These are phyloP conservation scores for Cassiopea xamachana DNA, from an alignment of 30 jellyfish, hydroid and myxozoan genomes.

Conservation along the genomic window DNA sequence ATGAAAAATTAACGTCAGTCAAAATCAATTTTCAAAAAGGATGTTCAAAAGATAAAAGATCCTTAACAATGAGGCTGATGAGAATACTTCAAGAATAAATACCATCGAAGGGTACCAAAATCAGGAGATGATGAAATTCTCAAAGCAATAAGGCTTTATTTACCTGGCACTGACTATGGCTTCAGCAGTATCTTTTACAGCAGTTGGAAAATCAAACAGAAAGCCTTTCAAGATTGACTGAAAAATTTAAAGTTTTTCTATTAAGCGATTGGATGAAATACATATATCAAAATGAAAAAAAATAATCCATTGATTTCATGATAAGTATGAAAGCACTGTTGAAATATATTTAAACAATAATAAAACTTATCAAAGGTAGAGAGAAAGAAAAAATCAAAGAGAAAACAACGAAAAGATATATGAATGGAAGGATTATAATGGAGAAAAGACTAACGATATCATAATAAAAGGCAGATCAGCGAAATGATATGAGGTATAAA, in stretches of 20 bases:
- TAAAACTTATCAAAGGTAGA: neutral
- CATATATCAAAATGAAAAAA: neutral
- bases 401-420: neutral
- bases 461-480: neutral
- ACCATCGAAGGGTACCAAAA: no score
- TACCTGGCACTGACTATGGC: conserved; percentile 94
- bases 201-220: conserved; percentile 86
- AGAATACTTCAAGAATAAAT: no score
- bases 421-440: neutral
- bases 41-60: no score
- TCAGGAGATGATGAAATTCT: no score
- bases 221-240: conserved; percentile 95
- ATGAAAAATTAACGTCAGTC: no score
- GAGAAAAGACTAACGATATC: neutral
- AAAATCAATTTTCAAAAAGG: no score
- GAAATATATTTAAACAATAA: no score
- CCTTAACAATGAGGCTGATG: no score
- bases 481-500: neutral
- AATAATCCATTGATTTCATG: neutral
- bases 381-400: neutral
- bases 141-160: neutral
- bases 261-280: neutral
- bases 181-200: conserved; percentile 86
- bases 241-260: neutral
- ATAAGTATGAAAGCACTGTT: neutral